A percentile compares a stretch with the other conserved stretches of the same genome.
phyloP scores from a whole-genome alignment of 2,888 invertebrate genomes.

The Lottia scabra region DNA sequence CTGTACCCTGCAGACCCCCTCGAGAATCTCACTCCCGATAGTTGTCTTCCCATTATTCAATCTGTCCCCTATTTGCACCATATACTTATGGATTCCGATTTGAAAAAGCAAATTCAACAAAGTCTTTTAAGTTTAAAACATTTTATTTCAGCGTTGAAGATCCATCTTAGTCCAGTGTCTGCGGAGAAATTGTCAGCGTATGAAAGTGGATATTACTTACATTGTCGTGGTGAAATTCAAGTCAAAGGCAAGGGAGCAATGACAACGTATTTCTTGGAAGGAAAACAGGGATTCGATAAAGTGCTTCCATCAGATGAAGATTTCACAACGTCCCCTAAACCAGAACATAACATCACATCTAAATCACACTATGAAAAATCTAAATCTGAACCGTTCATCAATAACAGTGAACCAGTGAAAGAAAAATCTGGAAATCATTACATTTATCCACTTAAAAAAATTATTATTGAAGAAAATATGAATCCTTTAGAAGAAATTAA shows the following conservation, averaged over 20 bases:
- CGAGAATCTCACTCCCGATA: too few species aligned
- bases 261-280: constrained; percentile 86
- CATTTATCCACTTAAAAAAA: background rate
- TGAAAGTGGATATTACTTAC: constrained; percentile 47
- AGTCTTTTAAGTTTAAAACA: background rate
- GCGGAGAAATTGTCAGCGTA: constrained; percentile 39
- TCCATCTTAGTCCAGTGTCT: constrained; percentile 50
- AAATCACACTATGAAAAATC: constrained; percentile 24
- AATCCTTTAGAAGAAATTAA: background rate
- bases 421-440: background rate
- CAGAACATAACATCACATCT: background rate
- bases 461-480: background rate
- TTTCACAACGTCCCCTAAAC: constrained; percentile 14
- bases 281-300: constrained; percentile 50
- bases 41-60: too few species aligned
- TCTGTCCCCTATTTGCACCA: too few species aligned
- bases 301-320: constrained; percentile 41
- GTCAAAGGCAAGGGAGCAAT: constrained; percentile 93
- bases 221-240: constrained; percentile 75
- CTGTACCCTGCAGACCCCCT: too few species aligned
- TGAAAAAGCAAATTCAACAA: too few species aligned
- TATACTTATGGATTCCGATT: too few species aligned
- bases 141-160: constrained; percentile 46
- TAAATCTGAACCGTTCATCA: too few species aligned
- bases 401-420: too few species aligned